Evolutionary conservation across 1,140 invertebrate species (phyloP).

Genomic region (Bradynema listronoti): DNA sequence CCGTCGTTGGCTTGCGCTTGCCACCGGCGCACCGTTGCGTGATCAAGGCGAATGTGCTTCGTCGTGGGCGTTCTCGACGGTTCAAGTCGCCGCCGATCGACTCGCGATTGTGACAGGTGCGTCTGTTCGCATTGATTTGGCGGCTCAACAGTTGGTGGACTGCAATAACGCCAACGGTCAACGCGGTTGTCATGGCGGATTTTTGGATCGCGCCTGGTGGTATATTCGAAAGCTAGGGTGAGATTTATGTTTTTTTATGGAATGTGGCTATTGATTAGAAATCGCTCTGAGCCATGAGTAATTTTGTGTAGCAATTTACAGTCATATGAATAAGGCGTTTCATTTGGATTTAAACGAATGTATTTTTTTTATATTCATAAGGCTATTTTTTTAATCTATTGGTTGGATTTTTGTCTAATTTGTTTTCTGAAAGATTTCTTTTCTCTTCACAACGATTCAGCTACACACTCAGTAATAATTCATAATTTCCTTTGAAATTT

Average conservation of each 20-base stretch:
- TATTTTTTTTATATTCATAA: no score
- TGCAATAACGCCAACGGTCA: slow-evolving; percentile 73
- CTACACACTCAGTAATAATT: slow-evolving; percentile 65
- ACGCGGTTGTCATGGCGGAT: slow-evolving; percentile 75
- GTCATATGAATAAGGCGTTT: no score
- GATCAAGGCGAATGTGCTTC: slow-evolving; percentile 85
- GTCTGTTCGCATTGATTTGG: slow-evolving; percentile 62
- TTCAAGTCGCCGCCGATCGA: slow-evolving; percentile 52
- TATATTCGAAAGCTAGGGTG: slow-evolving; percentile 77
- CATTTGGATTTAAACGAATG: no score
- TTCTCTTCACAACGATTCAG: no score
- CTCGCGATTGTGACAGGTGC: slow-evolving; percentile 43
- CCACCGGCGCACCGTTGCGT: slow-evolving; percentile 65
- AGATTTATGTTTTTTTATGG: slow-evolving; percentile 45
- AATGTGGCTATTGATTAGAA: no score
- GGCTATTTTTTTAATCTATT: no score
- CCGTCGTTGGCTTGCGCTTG: slow-evolving; percentile 67
- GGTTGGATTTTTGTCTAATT: no score
- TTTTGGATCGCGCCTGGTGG: slow-evolving; percentile 81
- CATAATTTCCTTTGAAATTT: slow-evolving; percentile 3
- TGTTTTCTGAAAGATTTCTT: no score
- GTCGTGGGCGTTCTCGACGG: slow-evolving; percentile 83
- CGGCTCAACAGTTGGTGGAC: slow-evolving; percentile 75
- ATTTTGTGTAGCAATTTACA: no score
- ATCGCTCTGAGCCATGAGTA: no score